phyloP scores from a whole-genome alignment of 2,888 invertebrate species.

The Cephus nigrinus region DNA sequence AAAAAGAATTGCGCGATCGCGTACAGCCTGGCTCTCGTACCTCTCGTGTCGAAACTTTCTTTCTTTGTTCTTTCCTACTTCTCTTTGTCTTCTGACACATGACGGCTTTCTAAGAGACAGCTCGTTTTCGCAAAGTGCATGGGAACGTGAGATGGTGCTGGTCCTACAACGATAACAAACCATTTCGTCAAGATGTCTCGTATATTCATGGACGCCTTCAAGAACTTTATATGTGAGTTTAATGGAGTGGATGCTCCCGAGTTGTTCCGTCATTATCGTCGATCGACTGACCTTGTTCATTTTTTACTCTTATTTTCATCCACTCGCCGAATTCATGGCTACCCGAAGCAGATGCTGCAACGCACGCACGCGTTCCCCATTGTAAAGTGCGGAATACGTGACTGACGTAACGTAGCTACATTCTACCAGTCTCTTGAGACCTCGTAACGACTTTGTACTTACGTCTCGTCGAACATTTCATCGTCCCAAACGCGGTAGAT shows the following conservation, averaged over 20 bases:
- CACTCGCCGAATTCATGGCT: neutral
- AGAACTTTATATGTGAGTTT: slow-evolving; percentile 60
- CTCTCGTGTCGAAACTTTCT: neutral
- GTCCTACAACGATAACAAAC: slow-evolving; percentile 33
- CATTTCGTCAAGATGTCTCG: slow-evolving; percentile 50
- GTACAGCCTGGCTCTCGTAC: neutral
- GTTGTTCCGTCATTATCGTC: neutral
- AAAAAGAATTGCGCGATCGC: neutral
- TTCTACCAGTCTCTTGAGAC: neutral
- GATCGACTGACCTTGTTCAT: neutral
- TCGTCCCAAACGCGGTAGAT: neutral
- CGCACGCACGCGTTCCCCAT: neutral
- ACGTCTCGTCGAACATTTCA: neutral
- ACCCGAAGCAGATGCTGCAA: neutral
- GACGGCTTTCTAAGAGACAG: neutral
- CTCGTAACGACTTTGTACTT: neutral
- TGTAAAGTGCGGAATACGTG: slow-evolving; percentile 25
- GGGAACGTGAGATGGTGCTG: slow-evolving; percentile 32
- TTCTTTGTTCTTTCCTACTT: neutral
- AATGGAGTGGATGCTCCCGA: neutral
- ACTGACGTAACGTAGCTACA: slow-evolving; percentile 26
- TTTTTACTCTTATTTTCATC: neutral
- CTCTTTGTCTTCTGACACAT: neutral
- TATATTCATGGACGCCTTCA: slow-evolving; percentile 59
- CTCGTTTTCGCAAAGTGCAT: neutral